These are phyloP conservation scores for Phacellophora camtschatica DNA, from an alignment of 30 jellyfish, hydroid and myxozoan genomes.

Conservation along the genomic window DNA sequence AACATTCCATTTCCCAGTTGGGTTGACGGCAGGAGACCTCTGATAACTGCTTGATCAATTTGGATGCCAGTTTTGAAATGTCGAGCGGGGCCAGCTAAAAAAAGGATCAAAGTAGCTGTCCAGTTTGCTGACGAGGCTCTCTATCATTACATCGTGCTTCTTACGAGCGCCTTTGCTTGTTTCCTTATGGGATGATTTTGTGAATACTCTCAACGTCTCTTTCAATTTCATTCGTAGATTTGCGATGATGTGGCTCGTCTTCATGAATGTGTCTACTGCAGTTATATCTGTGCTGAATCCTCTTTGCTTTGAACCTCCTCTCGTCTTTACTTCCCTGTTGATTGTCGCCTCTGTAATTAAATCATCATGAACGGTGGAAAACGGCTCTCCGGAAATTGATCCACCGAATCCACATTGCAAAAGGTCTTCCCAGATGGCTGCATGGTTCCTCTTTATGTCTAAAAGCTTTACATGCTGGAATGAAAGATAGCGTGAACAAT, in stretches of 20 bases:
- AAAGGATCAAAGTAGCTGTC: neutral
- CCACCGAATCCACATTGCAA: slow-evolving; percentile 36
- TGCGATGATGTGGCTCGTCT: slow-evolving; percentile 41
- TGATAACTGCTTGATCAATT: slow-evolving; percentile 10
- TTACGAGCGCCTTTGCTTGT: slow-evolving; percentile 16
- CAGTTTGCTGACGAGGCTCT: neutral
- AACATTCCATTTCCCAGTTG: slow-evolving; percentile 14
- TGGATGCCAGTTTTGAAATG: slow-evolving; percentile 28
- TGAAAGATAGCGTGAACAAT: slow-evolving; percentile 38
- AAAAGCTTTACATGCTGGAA: slow-evolving; percentile 26
- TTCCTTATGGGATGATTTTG: slow-evolving; percentile 41
- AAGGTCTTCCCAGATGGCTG: slow-evolving; percentile 49
- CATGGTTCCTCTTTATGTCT: neutral
- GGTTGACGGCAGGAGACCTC: slow-evolving; percentile 18
- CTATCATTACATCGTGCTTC: slow-evolving; percentile 17
- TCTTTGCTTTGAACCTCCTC: slow-evolving; percentile 60
- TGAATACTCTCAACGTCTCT: slow-evolving; percentile 4
- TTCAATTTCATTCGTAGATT: neutral
- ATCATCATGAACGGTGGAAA: slow-evolving; percentile 58
- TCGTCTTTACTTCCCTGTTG: slow-evolving; percentile 45
- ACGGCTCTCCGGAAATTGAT: slow-evolving; percentile 26
- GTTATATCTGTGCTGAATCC: slow-evolving; percentile 25
- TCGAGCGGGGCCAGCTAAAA: neutral
- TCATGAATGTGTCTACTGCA: slow-evolving; percentile 32
- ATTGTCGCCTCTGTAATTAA: slow-evolving; percentile 53